Evolutionary conservation across 1,140 invertebrate genomes (phyloP).

Genomic region (Zophobas atratus): DNA sequence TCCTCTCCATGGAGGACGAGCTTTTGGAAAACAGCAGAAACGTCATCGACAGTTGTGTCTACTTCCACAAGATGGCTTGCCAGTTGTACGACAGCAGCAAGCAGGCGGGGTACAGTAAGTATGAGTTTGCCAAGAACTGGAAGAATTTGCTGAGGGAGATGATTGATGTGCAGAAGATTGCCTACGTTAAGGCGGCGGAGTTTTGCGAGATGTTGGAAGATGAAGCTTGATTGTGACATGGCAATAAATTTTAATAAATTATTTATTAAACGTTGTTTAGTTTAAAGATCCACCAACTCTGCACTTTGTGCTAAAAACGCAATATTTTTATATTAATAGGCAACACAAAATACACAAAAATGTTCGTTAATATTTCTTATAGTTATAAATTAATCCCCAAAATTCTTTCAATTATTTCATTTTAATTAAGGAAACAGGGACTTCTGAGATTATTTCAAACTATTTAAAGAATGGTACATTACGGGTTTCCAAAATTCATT

Average conservation of each 20-base stretch:
- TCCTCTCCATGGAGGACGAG: slow-evolving; percentile 58
- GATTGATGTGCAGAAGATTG: slow-evolving; percentile 61
- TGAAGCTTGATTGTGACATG: slow-evolving; percentile 27
- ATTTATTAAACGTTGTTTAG: not conserved
- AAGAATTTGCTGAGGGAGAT: slow-evolving; percentile 61
- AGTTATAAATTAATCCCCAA: too few species aligned
- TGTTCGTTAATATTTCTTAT: too few species aligned
- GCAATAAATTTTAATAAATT: slow-evolving; percentile 38
- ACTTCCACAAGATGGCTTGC: slow-evolving; percentile 63
- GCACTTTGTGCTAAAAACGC: too few species aligned
- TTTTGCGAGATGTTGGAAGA: slow-evolving; percentile 54
- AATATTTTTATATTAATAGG: too few species aligned
- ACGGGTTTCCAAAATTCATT: too few species aligned
- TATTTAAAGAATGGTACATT: too few species aligned
- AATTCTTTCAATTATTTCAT: too few species aligned
- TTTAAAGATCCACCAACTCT: too few species aligned
- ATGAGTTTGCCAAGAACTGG: slow-evolving; percentile 60
- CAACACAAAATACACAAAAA: too few species aligned
- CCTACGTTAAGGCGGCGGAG: slow-evolving; percentile 59
- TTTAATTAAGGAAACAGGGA: too few species aligned
- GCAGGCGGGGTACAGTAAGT: slow-evolving; percentile 57
- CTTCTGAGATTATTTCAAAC: too few species aligned
- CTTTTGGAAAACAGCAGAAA: slow-evolving; percentile 60
- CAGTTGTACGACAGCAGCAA: slow-evolving; percentile 60
- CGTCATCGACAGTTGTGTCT: slow-evolving; percentile 63